phyloP scores from a whole-genome alignment of 37 sponge, comb jelly and placozoan species.

The Oopsacas minuta region DNA sequence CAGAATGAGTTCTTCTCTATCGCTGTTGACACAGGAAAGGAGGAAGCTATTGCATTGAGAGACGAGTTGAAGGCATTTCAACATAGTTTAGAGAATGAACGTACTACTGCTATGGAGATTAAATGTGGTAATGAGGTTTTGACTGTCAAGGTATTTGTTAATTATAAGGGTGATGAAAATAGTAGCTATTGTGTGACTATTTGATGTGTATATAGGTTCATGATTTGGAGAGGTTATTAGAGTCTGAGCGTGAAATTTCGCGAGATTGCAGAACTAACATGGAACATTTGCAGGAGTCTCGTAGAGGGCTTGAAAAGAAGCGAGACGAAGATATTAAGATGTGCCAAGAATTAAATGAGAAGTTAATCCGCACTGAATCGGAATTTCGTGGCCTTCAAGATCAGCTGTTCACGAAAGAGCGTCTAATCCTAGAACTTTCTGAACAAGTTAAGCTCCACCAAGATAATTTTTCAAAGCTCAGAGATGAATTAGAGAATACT shows the following conservation, averaged over 20 bases:
- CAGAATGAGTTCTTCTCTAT: neutral
- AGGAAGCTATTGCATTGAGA: neutral
- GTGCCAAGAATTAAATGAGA: constrained; percentile 2
- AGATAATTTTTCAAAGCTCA: neutral
- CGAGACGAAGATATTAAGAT: neutral
- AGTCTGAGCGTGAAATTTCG: constrained; percentile 9
- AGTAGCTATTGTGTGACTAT: too few species aligned
- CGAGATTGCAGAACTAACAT: neutral
- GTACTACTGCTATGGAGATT: neutral
- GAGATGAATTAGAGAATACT: neutral
- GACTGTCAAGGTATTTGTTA: neutral
- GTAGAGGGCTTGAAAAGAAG: neutral
- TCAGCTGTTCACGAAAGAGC: neutral
- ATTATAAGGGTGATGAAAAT: too few species aligned
- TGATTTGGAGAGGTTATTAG: neutral
- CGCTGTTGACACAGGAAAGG: neutral
- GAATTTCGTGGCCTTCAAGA: neutral
- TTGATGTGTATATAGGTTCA: too few species aligned
- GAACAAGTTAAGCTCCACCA: neutral
- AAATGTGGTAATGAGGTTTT: neutral
- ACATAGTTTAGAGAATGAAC: neutral
- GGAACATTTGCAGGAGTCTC: neutral
- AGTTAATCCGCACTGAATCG: neutral
- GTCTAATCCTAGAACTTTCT: neutral
- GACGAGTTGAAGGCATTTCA: neutral